Evolutionary conservation across 2,888 invertebrate genomes (phyloP), one percentile per base, ranked within the genome.

Genomic region (Adela reaumurella): DNA sequence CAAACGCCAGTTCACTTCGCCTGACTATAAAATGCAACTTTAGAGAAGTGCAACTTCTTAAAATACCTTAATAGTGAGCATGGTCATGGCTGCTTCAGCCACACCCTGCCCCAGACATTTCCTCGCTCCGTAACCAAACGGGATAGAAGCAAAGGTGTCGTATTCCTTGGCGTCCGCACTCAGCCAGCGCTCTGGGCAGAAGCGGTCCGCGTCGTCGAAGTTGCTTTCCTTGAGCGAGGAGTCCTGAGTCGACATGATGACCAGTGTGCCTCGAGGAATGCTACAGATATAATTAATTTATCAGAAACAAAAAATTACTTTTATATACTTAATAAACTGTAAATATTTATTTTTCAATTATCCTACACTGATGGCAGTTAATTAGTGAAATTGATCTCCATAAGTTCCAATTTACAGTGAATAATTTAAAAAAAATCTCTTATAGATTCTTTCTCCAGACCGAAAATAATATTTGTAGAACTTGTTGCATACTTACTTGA

Each of bases 191-290:
- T 86, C 86, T 1, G 87, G 87, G 52, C 70, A 66, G 56, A 84
- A 87, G 50, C 79, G 81, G 1, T 67, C 58, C 0, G 86, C 82
- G 54, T 87, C 84, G 19, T 87, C 86, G 55, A 82, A 87, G 60
- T 87, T 83, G 54, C 83, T 82, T 54, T 87, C 86, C 48, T 83
- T 79, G 49, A 81, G 60, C 16, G 83, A 80, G 1, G 84, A 70
- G 45, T 87, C 77, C 64, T 84, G 81, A 44, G 83, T 84, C 0
- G 86, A 84, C 81, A 86, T 86, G 57, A 87, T 76, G 16, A 87
- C 72, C 10, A 83, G 74, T 1, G 87, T 87, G 49, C 83, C 83
- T 46, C 74, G 67, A 1, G 82, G 82, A 50, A 83, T 81, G 51
- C 78, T 73, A 24, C 24, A 24, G 4, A 8, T 8, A 24, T 24